Conservation (phyloP, 2,888 invertebrate species). For the Ichneumoninae sp. region DNA sequence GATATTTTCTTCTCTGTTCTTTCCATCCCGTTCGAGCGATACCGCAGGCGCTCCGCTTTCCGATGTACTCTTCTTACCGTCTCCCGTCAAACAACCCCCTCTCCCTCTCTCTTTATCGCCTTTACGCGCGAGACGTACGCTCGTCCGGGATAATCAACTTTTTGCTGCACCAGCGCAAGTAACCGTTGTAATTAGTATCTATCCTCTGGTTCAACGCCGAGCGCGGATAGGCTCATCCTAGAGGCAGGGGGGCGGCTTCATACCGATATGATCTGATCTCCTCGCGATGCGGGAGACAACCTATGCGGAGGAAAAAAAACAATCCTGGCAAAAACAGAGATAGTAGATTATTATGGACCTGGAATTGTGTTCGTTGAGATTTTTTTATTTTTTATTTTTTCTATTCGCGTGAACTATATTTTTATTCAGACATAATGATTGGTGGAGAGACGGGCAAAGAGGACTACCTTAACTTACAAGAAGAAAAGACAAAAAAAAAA, state of each 20-base stretch:
- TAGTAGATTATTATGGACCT: neutral
- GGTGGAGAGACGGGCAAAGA: too few species aligned
- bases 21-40: slow-evolving; percentile 36
- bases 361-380: neutral
- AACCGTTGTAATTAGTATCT: slow-evolving; percentile 65
- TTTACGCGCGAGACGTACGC: slow-evolving; percentile 18
- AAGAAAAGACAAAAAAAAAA: too few species aligned
- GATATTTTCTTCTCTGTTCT: slow-evolving; percentile 31
- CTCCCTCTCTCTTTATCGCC: slow-evolving; percentile 48
- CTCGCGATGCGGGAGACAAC: slow-evolving; percentile 11
- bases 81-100: slow-evolving; percentile 8
- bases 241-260: neutral
- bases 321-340: neutral
- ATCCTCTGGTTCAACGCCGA: slow-evolving; percentile 36
- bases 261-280: neutral
- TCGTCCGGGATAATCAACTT: slow-evolving; percentile 62
- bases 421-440: too few species aligned
- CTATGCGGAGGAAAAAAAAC: neutral
- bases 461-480: too few species aligned
- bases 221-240: neutral
- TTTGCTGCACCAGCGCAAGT: slow-evolving; percentile 50
- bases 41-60: slow-evolving; percentile 33
- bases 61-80: slow-evolving; percentile 13
- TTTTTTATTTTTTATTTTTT: too few species aligned
- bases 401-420: too few species aligned